phyloP scores from a whole-genome alignment of 2,113 vertebrate species.

The Kobus ellipsiprymnus region DNA sequence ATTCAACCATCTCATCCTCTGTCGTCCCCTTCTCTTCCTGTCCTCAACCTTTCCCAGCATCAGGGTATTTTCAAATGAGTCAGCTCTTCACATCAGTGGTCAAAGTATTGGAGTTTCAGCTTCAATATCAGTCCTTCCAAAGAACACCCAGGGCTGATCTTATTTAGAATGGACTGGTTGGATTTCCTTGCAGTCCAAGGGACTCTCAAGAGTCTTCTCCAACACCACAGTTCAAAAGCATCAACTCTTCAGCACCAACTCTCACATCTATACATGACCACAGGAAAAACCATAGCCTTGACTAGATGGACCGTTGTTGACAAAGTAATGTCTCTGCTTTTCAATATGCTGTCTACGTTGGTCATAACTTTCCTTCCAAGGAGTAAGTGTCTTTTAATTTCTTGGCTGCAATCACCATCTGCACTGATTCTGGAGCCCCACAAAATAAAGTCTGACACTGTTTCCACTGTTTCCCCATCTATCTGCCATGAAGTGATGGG shows the following conservation, averaged over 20 bases:
- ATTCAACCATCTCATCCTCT: not conserved
- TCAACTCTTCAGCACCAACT: accelerated
- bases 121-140: not conserved
- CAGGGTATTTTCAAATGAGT: not conserved
- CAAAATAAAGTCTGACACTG: not conserved
- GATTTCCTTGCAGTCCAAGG: not conserved
- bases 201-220: not conserved
- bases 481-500: not conserved
- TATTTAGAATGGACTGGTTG: not conserved
- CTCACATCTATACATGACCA: not conserved
- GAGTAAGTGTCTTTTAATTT: not conserved
- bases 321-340: not conserved
- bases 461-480: not conserved
- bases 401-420: not conserved
- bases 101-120: not conserved
- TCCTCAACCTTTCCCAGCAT: not conserved
- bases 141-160: not conserved
- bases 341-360: accelerated
- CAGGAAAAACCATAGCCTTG: not conserved
- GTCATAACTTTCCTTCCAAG: not conserved
- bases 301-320: not conserved
- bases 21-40: not conserved
- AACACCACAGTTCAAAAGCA: not conserved
- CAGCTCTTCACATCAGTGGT: not conserved
- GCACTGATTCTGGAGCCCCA: not conserved